Percentiles rank a stretch among this genome's conserved stretches.
phyloP scores from a whole-genome alignment of 2,888 invertebrate genomes.

The Pyrrhosoma nymphula region DNA sequence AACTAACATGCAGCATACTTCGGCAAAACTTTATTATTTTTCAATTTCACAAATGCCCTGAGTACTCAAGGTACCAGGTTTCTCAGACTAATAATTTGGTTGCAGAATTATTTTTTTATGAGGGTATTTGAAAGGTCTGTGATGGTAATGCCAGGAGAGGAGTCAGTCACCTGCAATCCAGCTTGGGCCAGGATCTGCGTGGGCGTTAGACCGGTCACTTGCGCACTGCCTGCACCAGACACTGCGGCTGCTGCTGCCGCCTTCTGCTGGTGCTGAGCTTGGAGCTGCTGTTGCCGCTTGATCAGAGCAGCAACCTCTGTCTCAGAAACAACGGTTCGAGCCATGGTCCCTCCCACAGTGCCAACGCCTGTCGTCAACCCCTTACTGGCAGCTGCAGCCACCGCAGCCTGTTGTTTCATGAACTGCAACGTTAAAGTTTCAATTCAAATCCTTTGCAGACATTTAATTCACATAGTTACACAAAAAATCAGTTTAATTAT shows the following conservation, averaged over 20 bases:
- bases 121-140: too few species aligned
- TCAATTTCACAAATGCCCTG: too few species aligned
- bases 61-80: too few species aligned
- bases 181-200: conserved; percentile 82
- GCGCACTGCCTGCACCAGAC: conserved; percentile 74
- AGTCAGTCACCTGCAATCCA: conserved; percentile 76
- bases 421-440: conserved; percentile 50
- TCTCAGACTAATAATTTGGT: too few species aligned
- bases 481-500: not conserved
- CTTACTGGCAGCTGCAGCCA: conserved; percentile 37
- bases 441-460: not conserved
- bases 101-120: too few species aligned
- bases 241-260: conserved; percentile 75
- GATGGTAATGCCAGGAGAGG: not conserved
- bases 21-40: too few species aligned
- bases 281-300: conserved; percentile 76
- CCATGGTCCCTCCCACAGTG: conserved; percentile 76
- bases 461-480: not conserved
- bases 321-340: conserved; percentile 76
- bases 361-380: conserved; percentile 25
- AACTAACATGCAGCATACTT: too few species aligned
- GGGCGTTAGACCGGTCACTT: conserved; percentile 75
- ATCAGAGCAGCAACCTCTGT: conserved; percentile 82
- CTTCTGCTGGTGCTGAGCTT: conserved; percentile 75
- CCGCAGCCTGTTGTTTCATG: conserved; percentile 55